These are phyloP conservation scores for Tetragnatha versicolor DNA, from an alignment of 1,140 invertebrate species.

Conservation along the genomic window DNA sequence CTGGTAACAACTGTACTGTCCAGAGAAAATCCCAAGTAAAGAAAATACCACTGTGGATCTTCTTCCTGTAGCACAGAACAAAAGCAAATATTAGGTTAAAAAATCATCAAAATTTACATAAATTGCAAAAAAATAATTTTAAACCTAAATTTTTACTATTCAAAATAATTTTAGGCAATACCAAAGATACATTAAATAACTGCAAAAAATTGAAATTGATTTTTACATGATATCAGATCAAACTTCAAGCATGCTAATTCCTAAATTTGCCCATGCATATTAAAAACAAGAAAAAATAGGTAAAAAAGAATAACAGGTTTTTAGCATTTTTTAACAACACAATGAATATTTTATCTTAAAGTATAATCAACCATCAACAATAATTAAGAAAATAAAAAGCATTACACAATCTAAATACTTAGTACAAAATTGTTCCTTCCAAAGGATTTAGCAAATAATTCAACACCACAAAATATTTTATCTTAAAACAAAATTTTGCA, in stretches of 20 bases:
- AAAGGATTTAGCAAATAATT: not conserved
- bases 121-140: not conserved
- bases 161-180: no score
- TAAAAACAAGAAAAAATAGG: no score
- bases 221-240: no score
- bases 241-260: no score
- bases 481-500: not conserved
- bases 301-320: no score
- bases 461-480: not conserved
- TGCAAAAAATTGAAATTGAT: not conserved
- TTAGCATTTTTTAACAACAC: no score
- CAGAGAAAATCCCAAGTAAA: conserved; percentile 54
- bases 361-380: no score
- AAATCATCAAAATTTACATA: not conserved
- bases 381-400: not conserved
- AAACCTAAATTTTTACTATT: no score
- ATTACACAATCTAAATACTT: not conserved
- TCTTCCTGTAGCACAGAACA: conserved; percentile 44
- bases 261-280: no score
- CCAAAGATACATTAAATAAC: not conserved
- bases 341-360: no score
- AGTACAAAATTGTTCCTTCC: not conserved
- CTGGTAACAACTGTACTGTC: conserved; percentile 50
- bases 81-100: not conserved
- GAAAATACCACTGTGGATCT: conserved; percentile 56